Evolutionary conservation across 2,888 invertebrate species (phyloP).

Genomic region (Chaetoderma sp.): DNA sequence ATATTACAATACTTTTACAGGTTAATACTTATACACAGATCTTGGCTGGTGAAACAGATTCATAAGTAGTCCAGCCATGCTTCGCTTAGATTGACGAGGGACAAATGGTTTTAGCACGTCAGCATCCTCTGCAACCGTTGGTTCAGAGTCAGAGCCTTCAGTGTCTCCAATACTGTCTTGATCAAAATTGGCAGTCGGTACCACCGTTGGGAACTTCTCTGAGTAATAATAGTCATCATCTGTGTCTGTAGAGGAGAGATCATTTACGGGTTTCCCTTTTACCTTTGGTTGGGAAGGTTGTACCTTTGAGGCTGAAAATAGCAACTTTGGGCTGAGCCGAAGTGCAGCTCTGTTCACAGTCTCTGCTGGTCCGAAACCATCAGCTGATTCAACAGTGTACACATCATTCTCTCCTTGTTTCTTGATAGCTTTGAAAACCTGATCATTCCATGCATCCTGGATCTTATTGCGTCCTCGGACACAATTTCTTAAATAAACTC

Average conservation of each 20-base stretch:
- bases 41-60: neutral
- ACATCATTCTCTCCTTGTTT: conserved; percentile 3
- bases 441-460: conserved; percentile 2
- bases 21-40: neutral
- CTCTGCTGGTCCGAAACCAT: neutral
- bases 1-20: too few species aligned
- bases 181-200: too few species aligned
- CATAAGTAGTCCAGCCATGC: neutral
- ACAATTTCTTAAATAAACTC: conserved; percentile 8
- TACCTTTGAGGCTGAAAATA: neutral
- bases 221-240: too few species aligned
- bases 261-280: too few species aligned
- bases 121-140: neutral
- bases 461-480: conserved; percentile 14
- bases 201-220: too few species aligned
- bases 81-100: neutral
- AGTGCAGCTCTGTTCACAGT: conserved; percentile 6
- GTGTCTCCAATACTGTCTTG: too few species aligned
- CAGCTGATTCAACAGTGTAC: conserved; percentile 5
- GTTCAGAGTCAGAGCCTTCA: neutral
- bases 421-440: neutral
- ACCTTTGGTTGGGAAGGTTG: neutral
- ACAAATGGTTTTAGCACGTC: neutral
- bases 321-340: neutral
- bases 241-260: neutral